phyloP scores from a whole-genome alignment of 2,888 invertebrate genomes.

The Stenotaenia linearis region DNA sequence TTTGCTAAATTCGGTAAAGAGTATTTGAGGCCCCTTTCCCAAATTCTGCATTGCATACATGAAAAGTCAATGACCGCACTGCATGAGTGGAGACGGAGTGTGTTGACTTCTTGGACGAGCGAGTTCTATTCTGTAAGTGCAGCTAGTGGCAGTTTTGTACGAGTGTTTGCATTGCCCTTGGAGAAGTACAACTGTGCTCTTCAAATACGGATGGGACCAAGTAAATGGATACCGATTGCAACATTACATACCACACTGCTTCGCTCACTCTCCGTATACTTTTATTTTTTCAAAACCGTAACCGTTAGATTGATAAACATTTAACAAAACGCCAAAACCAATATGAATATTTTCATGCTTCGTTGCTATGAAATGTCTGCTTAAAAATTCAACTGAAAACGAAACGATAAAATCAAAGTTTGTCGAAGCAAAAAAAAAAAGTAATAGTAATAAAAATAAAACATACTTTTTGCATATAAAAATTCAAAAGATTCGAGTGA shows the following conservation, averaged over 20 bases:
- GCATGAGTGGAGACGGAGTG: conserved; percentile 26
- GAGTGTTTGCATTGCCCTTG: conserved; percentile 16
- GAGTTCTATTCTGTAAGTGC: conserved; percentile 11
- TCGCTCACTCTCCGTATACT: not conserved
- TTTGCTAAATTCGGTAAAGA: conserved; percentile 23
- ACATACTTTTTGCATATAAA: not conserved
- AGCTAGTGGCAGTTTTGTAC: conserved; percentile 14
- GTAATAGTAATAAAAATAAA: conserved; percentile 5
- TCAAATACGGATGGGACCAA: not conserved
- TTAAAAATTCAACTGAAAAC: not conserved
- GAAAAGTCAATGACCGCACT: conserved; percentile 19
- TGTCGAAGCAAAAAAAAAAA: not conserved
- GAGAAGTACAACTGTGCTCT: not conserved
- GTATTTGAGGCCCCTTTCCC: conserved; percentile 7
- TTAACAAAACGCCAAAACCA: not conserved
- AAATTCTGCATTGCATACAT: conserved; percentile 23
- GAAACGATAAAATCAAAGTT: not conserved
- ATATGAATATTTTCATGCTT: conserved; percentile 13
- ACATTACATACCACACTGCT: not conserved
- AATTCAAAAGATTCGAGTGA: not conserved
- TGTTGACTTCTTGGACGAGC: conserved; percentile 23
- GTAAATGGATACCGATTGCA: not conserved
- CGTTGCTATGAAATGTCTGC: not conserved
- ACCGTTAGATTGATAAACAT: not conserved
- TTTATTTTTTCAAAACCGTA: not conserved